Evolutionary conservation across 1,140 invertebrate genomes (phyloP).

Genomic region (Lutraria rhynchaena): DNA sequence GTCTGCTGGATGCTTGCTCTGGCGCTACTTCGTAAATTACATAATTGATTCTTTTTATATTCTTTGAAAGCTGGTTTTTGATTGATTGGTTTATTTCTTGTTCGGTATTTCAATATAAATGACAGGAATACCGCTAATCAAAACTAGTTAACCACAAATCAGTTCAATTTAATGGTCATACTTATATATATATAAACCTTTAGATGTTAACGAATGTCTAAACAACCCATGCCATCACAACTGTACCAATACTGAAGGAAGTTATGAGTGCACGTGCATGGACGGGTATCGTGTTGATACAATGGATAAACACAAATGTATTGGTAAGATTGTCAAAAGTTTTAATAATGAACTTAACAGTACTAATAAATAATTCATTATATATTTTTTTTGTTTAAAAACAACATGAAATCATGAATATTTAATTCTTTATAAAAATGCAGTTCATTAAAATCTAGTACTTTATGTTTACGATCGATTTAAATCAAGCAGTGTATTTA

Average conservation of each 20-base stretch:
- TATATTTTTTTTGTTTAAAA: constrained; percentile 1
- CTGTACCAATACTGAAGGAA: constrained; percentile 17
- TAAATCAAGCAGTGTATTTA: background rate
- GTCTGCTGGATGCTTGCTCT: no score
- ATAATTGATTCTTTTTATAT: no score
- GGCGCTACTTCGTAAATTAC: no score
- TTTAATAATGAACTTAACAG: background rate
- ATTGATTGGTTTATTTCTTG: background rate
- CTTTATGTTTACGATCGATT: background rate
- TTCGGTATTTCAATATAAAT: background rate
- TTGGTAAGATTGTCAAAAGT: constrained; percentile 21
- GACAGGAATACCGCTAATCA: no score
- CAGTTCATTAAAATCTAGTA: background rate
- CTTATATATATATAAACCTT: background rate
- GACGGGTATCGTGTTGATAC: background rate
- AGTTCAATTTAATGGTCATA: background rate
- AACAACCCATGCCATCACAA: background rate
- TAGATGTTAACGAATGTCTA: constrained; percentile 38
- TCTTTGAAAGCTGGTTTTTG: no score
- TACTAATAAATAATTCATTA: background rate
- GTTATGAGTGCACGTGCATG: constrained; percentile 8
- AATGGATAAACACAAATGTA: background rate
- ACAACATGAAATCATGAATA: no score
- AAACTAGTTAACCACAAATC: background rate
- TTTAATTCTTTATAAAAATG: no score